Evolutionary conservation across 2,888 invertebrate genomes (phyloP), one percentile per base, ranked within the genome.

Genomic region (Spatulosminthurus flaviceps): DNA sequence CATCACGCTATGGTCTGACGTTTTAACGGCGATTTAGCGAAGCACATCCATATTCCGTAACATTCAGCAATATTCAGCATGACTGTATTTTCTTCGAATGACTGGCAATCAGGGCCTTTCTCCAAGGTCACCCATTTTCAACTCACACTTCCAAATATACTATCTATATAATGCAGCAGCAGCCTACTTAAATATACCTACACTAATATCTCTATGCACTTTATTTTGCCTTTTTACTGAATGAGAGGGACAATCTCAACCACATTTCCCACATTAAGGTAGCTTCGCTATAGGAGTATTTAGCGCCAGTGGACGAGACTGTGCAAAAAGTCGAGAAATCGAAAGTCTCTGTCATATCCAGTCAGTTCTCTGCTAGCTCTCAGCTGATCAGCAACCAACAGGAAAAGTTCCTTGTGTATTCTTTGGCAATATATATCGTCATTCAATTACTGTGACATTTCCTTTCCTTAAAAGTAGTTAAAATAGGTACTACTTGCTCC

Each of bases 401-500:
- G 16, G 16, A 51, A 19, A 11, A 11, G 51, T 51, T 51, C 51
- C n/a, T 34, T 9, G 9, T 51, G 16, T 19, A 13, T 51, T 51
- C 51, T 51, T n/a, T 5, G 51, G n/a, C 5, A 41, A 7, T 41
- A 41, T 41, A 9, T 41, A 51, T 51, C 51, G 9, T n/a, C n/a
- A 51, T 51, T 9, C 41, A 51, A 51, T 9, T 16, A 5, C 51
- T 19, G 51, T 51, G 51, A 51, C 51, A 51, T 51, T 51, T 51
- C 7, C 16, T 2, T 13, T 51, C 5, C 5, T 51, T 19, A 9
- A 51, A 41, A 51, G 9, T 51, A 51, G 11, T 77, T 73, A 81
- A 76, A 80, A 83, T 81, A 81, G 83, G 83, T 77, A 81, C 83
- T 61, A 83, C 83, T 73, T 83, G 83, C 67, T 83, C 83, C 28